Evolutionary conservation across 2,888 invertebrate species (phyloP), one percentile per base, ranked within the genome.

Genomic region (Psylliodes chrysocephalus): DNA sequence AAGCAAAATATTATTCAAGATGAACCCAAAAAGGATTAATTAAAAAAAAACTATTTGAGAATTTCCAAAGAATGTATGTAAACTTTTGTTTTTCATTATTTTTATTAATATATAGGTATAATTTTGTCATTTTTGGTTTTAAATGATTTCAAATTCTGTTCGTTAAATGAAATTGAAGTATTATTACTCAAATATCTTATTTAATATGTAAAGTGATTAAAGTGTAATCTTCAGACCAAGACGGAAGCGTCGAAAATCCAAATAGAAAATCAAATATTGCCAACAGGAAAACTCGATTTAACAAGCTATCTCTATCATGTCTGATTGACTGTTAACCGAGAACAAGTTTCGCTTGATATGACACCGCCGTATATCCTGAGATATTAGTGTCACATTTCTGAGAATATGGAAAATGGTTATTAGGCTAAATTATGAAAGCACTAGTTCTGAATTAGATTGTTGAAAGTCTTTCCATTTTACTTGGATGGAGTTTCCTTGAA

Each of bases 261-360:
- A 46, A 46, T 22, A 22, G 46, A 46, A 19, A 46, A 22, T 46
- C 46, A 46, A 46, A 46, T 46, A 5, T 22, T 25, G 46, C 46
- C 46, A 12, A 22, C 46, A 22, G 46, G 46, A 46, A 46, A 46
- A 46, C 46, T 46, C 22, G 22, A 46, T 46, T 46, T 46, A 6
- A 7, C 46, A 12, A 46, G 46, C 22, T 19, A 46, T 46, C 25
- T 25, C 46, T 46, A 46, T 46, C 46, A n/a, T 14, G n/a, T 46
- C 12, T 46, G 22, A 49, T 49, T 49, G 17, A 49, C 49, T 49
- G 15, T 19, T 49, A 28, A 49, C 25, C 12, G 28, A n/a, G n/a
- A 28, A 49, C 17, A 49, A 28, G 28, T 49, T 49, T 2, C 28
- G 25, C 49, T 28, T 28, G 28, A 28, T 46, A 22, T 22, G 44